These are phyloP conservation scores for Tipula confusa DNA, from an alignment of 2,888 invertebrate species.

Conservation along the genomic window DNA sequence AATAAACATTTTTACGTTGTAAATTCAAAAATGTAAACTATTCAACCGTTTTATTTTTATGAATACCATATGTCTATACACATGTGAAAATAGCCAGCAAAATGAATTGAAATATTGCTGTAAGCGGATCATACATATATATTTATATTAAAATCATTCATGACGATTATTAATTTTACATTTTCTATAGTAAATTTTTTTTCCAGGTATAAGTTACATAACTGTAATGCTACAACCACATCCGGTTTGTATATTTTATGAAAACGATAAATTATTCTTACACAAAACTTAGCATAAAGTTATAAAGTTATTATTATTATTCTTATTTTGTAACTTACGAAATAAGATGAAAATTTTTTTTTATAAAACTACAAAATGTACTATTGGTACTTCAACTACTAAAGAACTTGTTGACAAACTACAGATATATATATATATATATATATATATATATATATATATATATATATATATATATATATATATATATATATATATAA, in stretches of 20 bases:
- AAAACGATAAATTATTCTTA: conserved; percentile 20
- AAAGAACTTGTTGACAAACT: conserved; percentile 15
- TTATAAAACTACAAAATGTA: not conserved
- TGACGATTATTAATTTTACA: not conserved
- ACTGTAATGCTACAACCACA: not conserved
- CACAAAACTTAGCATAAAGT: not conserved
- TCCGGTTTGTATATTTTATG: not conserved
- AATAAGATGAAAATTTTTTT: conserved; percentile 7
- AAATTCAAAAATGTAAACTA: not conserved
- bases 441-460: no score
- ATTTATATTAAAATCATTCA: not conserved
- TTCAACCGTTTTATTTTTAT: not conserved
- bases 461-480: no score
- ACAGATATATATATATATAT: no score
- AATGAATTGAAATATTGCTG: not conserved
- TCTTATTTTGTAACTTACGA: not conserved
- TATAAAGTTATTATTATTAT: not conserved
- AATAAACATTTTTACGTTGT: not conserved
- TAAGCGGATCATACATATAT: not conserved
- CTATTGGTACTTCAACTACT: not conserved
- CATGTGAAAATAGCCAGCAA: not conserved
- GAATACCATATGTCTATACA: not conserved
- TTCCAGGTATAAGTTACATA: not conserved
- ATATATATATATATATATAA: no score
- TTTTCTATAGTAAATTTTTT: not conserved